Evolutionary conservation across 2,113 vertebrate species (phyloP).

Genomic region (Pseudonaja textilis): DNA sequence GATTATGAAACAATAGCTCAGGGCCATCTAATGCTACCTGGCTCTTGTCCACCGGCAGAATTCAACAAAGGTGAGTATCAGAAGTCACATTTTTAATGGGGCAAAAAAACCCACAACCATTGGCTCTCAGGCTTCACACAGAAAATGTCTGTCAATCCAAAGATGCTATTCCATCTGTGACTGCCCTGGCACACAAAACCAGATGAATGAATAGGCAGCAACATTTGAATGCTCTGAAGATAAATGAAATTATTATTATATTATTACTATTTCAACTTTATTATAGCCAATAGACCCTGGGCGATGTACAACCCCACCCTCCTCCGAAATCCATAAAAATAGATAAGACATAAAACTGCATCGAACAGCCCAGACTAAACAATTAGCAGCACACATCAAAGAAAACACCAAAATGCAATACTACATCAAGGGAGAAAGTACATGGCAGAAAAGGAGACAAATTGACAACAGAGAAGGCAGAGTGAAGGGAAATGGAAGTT

Average conservation of each 20-base stretch:
- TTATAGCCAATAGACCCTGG: background rate
- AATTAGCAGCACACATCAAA: background rate
- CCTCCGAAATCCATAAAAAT: background rate
- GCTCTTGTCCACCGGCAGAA: conserved; percentile 8
- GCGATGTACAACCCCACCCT: background rate
- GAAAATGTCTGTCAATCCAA: background rate
- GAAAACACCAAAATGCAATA: background rate
- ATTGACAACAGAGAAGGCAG: background rate
- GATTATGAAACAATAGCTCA: background rate
- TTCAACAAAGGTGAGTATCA: background rate
- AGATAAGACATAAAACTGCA: background rate
- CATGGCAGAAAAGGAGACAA: background rate
- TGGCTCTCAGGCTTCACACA: background rate
- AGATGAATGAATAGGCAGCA: background rate
- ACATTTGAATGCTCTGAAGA: background rate
- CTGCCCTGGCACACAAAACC: background rate
- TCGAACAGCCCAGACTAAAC: background rate
- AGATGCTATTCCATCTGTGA: background rate
- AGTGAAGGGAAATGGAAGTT: background rate
- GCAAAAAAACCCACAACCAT: background rate
- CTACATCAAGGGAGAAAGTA: background rate
- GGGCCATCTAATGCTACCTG: background rate
- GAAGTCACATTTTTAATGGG: background rate
- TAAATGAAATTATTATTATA: background rate
- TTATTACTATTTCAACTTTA: background rate